These are phyloP conservation scores for Amblyraja radiata DNA, from an alignment of 2,797 vertebrate genomes.

Conservation along the genomic window DNA sequence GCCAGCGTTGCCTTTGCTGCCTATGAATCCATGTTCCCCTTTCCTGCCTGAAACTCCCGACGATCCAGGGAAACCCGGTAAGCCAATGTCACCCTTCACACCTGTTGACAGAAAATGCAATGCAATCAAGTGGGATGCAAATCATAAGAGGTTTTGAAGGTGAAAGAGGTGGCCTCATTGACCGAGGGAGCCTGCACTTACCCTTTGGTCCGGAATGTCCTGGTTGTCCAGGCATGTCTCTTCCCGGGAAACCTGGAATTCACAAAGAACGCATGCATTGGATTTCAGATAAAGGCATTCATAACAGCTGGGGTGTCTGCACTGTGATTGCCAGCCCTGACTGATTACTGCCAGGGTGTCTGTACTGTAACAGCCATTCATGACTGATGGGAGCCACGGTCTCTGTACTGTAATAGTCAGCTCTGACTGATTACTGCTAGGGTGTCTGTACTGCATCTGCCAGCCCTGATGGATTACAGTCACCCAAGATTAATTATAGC, in stretches of 20 bases:
- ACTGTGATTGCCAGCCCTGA: no score
- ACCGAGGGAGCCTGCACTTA: slow-evolving; percentile 45
- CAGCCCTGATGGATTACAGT: no score
- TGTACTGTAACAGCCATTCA: no score
- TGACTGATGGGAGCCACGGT: no score
- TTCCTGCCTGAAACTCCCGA: slow-evolving; percentile 80
- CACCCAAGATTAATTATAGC: no score
- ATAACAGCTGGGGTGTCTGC: no score
- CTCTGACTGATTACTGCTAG: no score
- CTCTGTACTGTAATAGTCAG: no score
- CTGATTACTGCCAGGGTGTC: no score
- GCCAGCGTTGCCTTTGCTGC: slow-evolving; percentile 63
- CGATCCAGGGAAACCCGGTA: slow-evolving; percentile 78
- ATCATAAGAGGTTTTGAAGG: neutral
- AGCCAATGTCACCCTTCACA: slow-evolving; percentile 75
- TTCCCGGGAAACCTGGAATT: slow-evolving; percentile 71
- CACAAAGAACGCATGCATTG: neutral
- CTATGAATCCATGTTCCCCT: slow-evolving; percentile 77
- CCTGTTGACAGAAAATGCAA: slow-evolving; percentile 56
- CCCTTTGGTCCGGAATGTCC: slow-evolving; percentile 77
- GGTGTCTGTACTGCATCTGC: no score
- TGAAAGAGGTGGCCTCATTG: neutral
- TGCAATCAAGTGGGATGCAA: no score
- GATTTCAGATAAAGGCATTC: neutral
- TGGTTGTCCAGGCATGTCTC: slow-evolving; percentile 66